Evolutionary conservation across 2,888 invertebrate genomes (phyloP).

Genomic region (Melanotus villosus): DNA sequence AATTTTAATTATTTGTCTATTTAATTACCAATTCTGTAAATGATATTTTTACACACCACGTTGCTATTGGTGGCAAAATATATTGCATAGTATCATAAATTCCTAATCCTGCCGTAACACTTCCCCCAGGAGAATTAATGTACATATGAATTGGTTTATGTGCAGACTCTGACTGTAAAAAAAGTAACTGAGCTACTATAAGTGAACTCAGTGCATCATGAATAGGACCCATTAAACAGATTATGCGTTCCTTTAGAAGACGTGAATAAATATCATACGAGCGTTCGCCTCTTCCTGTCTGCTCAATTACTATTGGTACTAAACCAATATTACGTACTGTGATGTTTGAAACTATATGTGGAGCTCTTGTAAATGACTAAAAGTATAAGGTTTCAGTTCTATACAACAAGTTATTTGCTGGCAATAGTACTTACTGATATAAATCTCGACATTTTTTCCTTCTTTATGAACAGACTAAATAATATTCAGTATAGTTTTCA

Average conservation of each 20-base stretch:
- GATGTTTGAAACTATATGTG: not conserved
- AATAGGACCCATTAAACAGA: constrained; percentile 98
- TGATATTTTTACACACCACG: constrained; percentile 77
- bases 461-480: too few species aligned
- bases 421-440: not conserved
- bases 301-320: constrained; percentile 97
- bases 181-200: constrained; percentile 98
- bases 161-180: constrained; percentile 92
- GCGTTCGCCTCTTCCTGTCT: constrained; percentile 96
- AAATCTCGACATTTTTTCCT: not conserved
- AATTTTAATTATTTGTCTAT: too few species aligned
- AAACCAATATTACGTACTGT: constrained; percentile 33
- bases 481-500: too few species aligned
- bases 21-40: too few species aligned
- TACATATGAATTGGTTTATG: constrained; percentile 99
- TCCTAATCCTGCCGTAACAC: constrained; percentile 96
- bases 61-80: constrained; percentile 95
- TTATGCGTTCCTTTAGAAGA: constrained; percentile 95
- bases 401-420: not conserved
- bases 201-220: constrained; percentile 92
- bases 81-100: constrained; percentile 99
- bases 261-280: constrained; percentile 99
- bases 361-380: not conserved
- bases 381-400: not conserved
- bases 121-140: constrained; percentile 95